Conservation (phyloP, 2,113 vertebrate genomes). For the Megaceryle torquata region DNA sequence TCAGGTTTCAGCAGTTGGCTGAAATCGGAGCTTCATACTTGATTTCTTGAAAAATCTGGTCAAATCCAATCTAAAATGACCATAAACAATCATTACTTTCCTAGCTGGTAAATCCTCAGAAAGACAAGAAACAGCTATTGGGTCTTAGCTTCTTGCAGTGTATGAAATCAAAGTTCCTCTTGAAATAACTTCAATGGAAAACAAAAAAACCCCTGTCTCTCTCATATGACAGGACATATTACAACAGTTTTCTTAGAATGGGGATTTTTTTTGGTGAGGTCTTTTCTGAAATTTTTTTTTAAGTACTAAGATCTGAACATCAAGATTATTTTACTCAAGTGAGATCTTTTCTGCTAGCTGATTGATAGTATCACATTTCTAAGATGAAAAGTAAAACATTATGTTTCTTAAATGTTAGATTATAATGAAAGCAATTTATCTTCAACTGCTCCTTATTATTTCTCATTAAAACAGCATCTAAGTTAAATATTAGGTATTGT, state of each 20-base stretch:
- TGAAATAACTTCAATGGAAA: not conserved
- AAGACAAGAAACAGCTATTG: not conserved
- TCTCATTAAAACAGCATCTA: not conserved
- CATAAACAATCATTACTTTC: not conserved
- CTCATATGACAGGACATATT: not conserved
- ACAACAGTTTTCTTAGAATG: not conserved
- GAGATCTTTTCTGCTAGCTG: not conserved
- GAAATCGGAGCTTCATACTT: not conserved
- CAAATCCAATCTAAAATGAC: not conserved
- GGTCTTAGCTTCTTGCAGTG: not conserved
- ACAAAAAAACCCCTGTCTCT: not conserved
- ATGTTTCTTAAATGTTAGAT: not conserved
- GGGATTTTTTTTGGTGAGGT: not conserved
- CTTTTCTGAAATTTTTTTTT: not conserved
- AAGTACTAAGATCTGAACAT: not conserved
- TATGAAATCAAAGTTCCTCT: not conserved
- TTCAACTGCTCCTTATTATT: not conserved
- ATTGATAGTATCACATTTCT: not conserved
- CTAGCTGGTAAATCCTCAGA: not conserved
- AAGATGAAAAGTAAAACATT: not conserved
- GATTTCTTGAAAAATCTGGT: not conserved
- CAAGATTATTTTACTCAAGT: not conserved
- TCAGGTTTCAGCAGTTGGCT: not conserved
- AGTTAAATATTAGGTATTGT: not conserved
- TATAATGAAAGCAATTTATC: not conserved